These are phyloP conservation scores for Kryptolebias marmoratus DNA, from an alignment of 2,113 vertebrate species.

Conservation along the genomic window DNA sequence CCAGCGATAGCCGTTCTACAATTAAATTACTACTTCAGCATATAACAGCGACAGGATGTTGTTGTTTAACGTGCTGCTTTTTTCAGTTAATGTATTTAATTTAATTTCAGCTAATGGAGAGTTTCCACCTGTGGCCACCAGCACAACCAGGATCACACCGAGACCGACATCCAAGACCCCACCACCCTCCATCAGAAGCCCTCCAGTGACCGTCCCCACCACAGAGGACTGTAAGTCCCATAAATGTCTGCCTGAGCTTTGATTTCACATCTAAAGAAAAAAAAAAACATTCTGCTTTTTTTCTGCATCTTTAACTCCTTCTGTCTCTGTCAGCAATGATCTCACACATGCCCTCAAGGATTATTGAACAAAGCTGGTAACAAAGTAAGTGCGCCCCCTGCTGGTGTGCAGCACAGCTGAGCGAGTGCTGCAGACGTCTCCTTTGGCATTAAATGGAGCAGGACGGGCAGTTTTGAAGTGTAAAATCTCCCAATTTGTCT, in stretches of 20 bases:
- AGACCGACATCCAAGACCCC: slow-evolving; percentile 49
- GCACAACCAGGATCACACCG: slow-evolving; percentile 35
- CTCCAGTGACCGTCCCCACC: slow-evolving; percentile 5
- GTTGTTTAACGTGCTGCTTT: slow-evolving; percentile 3
- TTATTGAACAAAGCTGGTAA: slow-evolving; percentile 47
- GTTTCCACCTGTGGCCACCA: slow-evolving; percentile 74
- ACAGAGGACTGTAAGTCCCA: slow-evolving; percentile 72
- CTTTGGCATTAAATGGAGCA: slow-evolving; percentile 70
- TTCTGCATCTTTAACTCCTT: slow-evolving; percentile 11
- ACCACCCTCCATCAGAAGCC: slow-evolving; percentile 39
- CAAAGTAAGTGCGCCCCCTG: slow-evolving; percentile 76
- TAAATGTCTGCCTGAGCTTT: not conserved
- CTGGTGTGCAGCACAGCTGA: slow-evolving; percentile 47
- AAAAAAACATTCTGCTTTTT: not conserved
- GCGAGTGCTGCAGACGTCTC: slow-evolving; percentile 48
- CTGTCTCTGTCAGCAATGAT: slow-evolving; percentile 5
- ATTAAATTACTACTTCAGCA: slow-evolving; percentile 9
- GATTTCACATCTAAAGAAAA: not conserved
- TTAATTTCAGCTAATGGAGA: slow-evolving; percentile 80
- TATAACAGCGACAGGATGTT: not conserved
- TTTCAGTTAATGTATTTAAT: slow-evolving; percentile 36
- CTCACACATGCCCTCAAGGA: not conserved
- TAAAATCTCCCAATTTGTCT: slow-evolving; percentile 73
- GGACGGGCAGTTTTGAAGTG: slow-evolving; percentile 67
- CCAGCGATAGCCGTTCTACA: slow-evolving; percentile 49